Base-by-base conservation (phyloP, 2,797 vertebrate species). In the Alca torda region DNA sequence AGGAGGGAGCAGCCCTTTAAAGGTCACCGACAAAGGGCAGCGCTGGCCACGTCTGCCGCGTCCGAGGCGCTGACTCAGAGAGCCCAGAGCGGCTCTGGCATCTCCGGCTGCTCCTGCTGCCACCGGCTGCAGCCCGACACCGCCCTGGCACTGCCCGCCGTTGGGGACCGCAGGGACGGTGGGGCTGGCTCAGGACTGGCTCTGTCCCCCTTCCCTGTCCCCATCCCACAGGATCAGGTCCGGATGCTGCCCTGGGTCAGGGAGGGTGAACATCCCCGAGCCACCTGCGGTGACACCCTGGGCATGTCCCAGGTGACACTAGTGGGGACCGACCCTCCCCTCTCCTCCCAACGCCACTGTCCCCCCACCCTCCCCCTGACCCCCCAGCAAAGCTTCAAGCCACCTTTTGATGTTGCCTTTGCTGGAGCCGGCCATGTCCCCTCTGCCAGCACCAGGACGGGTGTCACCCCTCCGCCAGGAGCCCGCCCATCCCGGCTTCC, bases 1-100 rank as follows among this genome's bases (percentile, higher is more conserved):
- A 64, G 89, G 28, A 79, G 89, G 70, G 75, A 81, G 67, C 89
- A 9, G 92, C 85, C 30, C 20, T 14, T 45, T 65, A 97, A 97
- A 97, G 96, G 96, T 95, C 95, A 76, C 65, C 0, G 86, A 30
- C 90, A 90, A 96, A 96, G 92, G 96, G 93, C 80, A 83, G 87
- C 26, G 60, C 85, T 56, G 86, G 76, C 48, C 84, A 1, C 93
- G 30, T 64, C 75, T 50, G 89, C 70, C 13, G 64, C 74, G 72
- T 13, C 4, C 77, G 46, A 15, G 15, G 31, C 60, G 18, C 93
- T 97, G 97, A 97, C 65, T 95, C 96, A 97, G 87, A 76, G 9
- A 9, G 31, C 8, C 8, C 43, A 33, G 14, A 56, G 81, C 26
- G 19, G 72, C 85, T 79, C 64, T 8, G 79, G 16, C 93, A 51